These are phyloP conservation scores for Taxidea taxus DNA, from an alignment of 2,113 vertebrate genomes.

Conservation along the genomic window DNA sequence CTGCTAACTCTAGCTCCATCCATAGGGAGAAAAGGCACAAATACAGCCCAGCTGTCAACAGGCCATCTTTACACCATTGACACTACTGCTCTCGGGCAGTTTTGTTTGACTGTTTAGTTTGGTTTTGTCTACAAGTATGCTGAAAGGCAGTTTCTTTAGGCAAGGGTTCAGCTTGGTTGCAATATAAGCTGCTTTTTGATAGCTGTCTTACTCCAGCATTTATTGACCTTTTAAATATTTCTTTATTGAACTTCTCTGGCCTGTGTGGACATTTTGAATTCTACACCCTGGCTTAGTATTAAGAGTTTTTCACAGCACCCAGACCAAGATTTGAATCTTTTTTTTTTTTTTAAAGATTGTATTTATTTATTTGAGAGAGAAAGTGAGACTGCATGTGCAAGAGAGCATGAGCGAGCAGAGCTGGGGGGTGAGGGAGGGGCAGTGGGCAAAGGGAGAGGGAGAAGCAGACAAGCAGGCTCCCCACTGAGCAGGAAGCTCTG, in stretches of 20 bases:
- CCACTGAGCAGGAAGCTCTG: neutral
- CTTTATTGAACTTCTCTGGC: neutral
- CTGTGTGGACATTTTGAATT: neutral
- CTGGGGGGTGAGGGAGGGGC: neutral
- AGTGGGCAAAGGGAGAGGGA: neutral
- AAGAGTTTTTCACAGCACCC: neutral
- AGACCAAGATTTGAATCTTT: neutral
- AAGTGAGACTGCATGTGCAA: neutral
- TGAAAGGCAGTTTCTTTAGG: neutral
- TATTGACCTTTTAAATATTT: no score
- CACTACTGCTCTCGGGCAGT: neutral
- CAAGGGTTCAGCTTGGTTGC: neutral
- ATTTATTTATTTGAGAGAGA: neutral
- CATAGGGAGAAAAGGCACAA: neutral
- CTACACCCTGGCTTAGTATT: neutral
- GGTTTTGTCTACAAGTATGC: neutral
- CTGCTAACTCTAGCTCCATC: neutral
- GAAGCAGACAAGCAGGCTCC: neutral
- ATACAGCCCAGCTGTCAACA: neutral
- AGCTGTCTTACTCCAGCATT: neutral
- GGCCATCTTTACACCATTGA: neutral
- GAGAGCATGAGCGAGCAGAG: neutral
- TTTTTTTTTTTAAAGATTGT: neutral
- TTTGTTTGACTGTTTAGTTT: neutral
- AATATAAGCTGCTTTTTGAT: neutral